These are phyloP conservation scores for Sialia sialis DNA, from an alignment of 2,113 vertebrate species.

Conservation along the genomic window DNA sequence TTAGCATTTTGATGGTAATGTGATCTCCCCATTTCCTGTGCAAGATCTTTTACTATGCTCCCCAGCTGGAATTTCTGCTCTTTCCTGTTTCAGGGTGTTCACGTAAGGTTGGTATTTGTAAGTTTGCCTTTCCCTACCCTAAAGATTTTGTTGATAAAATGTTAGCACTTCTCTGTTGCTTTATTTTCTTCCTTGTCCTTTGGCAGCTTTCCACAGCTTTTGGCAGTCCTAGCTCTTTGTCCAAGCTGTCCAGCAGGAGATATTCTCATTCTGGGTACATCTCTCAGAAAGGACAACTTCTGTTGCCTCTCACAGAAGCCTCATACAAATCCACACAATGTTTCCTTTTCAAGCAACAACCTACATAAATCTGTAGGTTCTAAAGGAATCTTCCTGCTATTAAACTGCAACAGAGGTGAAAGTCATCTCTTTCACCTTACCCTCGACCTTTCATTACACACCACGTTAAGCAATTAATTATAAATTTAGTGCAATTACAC, in stretches of 20 bases:
- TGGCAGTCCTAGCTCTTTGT: constrained; percentile 72
- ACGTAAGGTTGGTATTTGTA: accelerated
- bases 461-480: neutral
- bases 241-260: constrained; percentile 23
- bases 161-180: neutral
- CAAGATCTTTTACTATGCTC: neutral
- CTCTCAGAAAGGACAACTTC: constrained; percentile 37
- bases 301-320: constrained; percentile 42
- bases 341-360: constrained; percentile 3
- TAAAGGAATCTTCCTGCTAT: neutral
- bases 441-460: neutral
- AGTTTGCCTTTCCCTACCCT: neutral
- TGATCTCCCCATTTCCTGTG: neutral
- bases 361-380: neutral
- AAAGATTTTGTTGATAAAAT: neutral
- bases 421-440: neutral
- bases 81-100: neutral
- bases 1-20: neutral
- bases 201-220: constrained; percentile 38
- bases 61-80: neutral
- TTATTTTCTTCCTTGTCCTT: constrained; percentile 62
- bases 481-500: neutral
- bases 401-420: neutral
- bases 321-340: constrained; percentile 25
- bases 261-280: constrained; percentile 47